phyloP scores from a whole-genome alignment of 2,113 vertebrate species.

The Dasyurus viverrinus region DNA sequence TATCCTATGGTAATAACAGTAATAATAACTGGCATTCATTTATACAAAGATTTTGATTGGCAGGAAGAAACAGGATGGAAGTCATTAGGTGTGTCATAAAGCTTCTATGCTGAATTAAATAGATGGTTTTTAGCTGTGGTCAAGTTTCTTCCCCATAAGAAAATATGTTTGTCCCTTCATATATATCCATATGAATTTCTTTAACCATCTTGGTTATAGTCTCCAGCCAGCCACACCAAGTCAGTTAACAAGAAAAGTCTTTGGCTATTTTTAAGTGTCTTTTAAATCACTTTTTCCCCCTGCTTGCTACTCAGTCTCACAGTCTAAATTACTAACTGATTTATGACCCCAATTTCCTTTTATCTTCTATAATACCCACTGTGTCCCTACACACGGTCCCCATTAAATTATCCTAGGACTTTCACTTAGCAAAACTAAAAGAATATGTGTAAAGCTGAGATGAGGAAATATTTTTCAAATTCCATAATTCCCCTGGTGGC shows the following conservation, averaged over 20 bases:
- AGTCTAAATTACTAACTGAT: neutral
- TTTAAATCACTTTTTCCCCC: neutral
- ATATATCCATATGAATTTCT: neutral
- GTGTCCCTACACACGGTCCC: neutral
- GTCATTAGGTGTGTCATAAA: neutral
- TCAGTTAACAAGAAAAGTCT: neutral
- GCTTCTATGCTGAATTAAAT: neutral
- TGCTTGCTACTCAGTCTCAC: neutral
- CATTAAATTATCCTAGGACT: neutral
- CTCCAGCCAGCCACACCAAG: neutral
- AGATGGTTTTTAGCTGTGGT: neutral
- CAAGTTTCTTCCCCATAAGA: neutral
- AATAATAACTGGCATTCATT: neutral
- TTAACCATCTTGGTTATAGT: neutral
- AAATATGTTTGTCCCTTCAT: neutral
- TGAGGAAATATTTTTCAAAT: neutral
- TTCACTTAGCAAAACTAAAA: neutral
- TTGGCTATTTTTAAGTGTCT: neutral
- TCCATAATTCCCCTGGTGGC: neutral
- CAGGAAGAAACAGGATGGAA: neutral
- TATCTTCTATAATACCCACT: neutral
- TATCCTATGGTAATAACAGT: neutral
- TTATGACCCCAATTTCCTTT: neutral
- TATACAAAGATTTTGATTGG: neutral
- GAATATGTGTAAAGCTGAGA: neutral